Conservation (phyloP, 2,113 vertebrate species). For the Scytalopus superciliaris region DNA sequence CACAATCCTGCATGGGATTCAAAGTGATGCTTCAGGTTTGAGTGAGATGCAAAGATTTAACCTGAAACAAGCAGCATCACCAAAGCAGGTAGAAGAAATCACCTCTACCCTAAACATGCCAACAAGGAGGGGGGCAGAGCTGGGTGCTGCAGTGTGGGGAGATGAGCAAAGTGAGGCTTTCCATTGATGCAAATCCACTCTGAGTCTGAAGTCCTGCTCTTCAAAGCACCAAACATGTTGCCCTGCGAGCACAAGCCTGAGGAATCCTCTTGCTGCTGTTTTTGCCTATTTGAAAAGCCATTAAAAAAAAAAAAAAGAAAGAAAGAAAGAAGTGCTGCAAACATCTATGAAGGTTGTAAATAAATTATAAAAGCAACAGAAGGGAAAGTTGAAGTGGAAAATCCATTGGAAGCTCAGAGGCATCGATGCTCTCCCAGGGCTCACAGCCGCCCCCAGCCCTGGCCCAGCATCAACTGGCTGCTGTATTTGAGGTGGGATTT, state of each 20-base stretch:
- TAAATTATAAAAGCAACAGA: neutral
- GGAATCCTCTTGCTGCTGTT: neutral
- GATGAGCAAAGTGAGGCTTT: neutral
- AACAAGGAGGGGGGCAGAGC: neutral
- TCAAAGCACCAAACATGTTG: neutral
- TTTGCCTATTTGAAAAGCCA: neutral
- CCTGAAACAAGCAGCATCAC: neutral
- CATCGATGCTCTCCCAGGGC: fast-evolving
- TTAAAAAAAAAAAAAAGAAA: neutral
- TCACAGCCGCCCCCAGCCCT: fast-evolving
- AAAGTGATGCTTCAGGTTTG: neutral
- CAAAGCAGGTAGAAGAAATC: neutral
- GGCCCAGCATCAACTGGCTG: neutral
- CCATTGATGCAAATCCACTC: neutral
- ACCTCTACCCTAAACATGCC: neutral
- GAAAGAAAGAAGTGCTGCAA: neutral
- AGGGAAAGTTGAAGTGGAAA: neutral
- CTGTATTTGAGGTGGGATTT: neutral
- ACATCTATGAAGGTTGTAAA: neutral
- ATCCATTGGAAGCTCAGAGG: neutral
- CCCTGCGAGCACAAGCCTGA: neutral
- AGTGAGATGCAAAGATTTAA: neutral
- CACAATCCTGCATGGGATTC: neutral
- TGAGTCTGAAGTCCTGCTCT: fast-evolving
- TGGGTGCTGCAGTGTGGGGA: too few species aligned